A percentile compares a stretch with the other conserved stretches of the same genome.
Evolutionary conservation across 37 sponge, comb jelly and placozoan genomes (phyloP).

Genomic region (Haliclona indistincta): DNA sequence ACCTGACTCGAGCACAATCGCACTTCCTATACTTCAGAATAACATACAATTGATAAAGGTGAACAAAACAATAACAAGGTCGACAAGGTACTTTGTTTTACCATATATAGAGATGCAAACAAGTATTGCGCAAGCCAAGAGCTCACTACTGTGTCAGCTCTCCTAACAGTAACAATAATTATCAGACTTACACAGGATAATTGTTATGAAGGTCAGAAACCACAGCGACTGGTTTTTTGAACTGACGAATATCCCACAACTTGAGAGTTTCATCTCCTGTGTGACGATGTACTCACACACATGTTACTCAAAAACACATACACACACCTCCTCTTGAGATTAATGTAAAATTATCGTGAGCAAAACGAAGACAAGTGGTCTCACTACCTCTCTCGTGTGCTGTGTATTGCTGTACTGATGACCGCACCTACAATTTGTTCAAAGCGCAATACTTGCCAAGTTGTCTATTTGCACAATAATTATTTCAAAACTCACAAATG

Average conservation of each 20-base stretch:
- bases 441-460: not conserved
- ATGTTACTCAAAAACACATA: not conserved
- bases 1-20: too few species aligned
- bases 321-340: conserved; percentile 76
- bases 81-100: too few species aligned
- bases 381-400: conserved; percentile 80
- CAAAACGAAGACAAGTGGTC: conserved; percentile 76
- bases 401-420: conserved; percentile 51
- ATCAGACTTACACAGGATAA: conserved; percentile 58
- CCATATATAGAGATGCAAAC: not conserved
- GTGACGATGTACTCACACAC: not conserved
- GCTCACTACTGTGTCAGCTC: too few species aligned
- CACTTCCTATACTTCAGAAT: too few species aligned
- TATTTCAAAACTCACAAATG: conserved; percentile 58
- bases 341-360: conserved; percentile 71
- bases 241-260: conserved; percentile 87
- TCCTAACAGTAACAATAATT: too few species aligned
- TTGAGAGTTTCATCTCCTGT: conserved; percentile 90
- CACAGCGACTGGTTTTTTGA: conserved; percentile 71
- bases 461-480: not conserved
- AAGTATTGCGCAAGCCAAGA: not conserved
- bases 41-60: too few species aligned
- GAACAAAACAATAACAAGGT: too few species aligned
- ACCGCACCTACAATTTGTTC: conserved; percentile 31
- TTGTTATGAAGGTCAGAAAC: conserved; percentile 59